These are phyloP conservation scores for Spilosoma lubricipeda DNA, from an alignment of 2,888 invertebrate genomes.

Conservation along the genomic window DNA sequence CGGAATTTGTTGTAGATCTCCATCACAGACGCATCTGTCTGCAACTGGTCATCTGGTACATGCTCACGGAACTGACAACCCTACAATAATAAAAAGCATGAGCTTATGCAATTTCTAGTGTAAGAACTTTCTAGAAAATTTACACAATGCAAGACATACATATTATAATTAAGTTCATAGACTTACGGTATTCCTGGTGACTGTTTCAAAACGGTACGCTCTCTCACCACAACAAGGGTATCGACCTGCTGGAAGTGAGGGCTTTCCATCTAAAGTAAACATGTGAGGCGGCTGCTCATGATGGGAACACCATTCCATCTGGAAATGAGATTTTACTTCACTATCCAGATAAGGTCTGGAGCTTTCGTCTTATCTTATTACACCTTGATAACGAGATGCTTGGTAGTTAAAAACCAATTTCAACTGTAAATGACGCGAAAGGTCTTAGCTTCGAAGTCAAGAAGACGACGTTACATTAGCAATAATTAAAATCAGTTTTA, in stretches of 20 bases:
- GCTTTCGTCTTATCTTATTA: neutral
- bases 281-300: slow-evolving; percentile 93
- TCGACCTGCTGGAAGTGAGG: slow-evolving; percentile 90
- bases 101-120: neutral
- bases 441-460: too few relatives aligned
- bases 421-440: too few relatives aligned
- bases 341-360: neutral
- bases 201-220: slow-evolving; percentile 92
- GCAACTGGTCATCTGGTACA: slow-evolving; percentile 87
- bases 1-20: slow-evolving; percentile 86
- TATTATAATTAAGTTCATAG: neutral
- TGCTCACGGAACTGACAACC: slow-evolving; percentile 92
- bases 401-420: too few relatives aligned
- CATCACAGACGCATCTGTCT: slow-evolving; percentile 89
- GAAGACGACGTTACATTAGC: too few relatives aligned
- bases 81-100: slow-evolving; percentile 66
- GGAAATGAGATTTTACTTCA: slow-evolving; percentile 33
- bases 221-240: slow-evolving; percentile 96
- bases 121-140: neutral
- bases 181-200: slow-evolving; percentile 87
- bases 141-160: too few relatives aligned
- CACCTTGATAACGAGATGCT: too few relatives aligned
- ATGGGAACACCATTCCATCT: slow-evolving; percentile 93
- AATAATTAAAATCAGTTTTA: neutral
- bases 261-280: slow-evolving; percentile 89